Base-by-base conservation (phyloP, 2,797 vertebrate species). In the Macropodus opercularis region DNA sequence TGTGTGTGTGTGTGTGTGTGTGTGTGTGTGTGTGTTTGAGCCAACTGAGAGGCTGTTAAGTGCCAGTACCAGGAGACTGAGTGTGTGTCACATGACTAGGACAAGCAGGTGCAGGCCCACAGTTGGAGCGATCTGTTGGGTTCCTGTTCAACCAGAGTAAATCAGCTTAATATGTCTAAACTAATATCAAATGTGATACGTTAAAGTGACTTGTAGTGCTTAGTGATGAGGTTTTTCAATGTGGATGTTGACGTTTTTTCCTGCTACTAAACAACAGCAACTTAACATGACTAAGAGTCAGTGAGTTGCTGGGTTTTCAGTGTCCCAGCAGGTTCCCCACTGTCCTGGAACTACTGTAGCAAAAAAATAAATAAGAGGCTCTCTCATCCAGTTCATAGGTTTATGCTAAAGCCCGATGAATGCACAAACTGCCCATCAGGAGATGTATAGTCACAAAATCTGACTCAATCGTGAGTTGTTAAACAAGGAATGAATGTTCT, bases 21-120 rank as follows among this genome's bases (percentile, higher is more conserved):
- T 23, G 42, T 47, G 42, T 47, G 31, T 17, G 49, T 50, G 39
- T 47, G 31, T 69, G 48, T 10, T 10, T 11, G 32, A 35, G 51
- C 70, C 69, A 72, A 81, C 41, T 46, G 48, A 63, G 51, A 41
- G 48, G 58, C 69, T 63, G 67, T 44, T 13, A 75, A 57, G 71
- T 66, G 70, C 39, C 32, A 55, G 49, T 77, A 78, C 78, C 76
- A 80, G 66, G 65, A 79, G 69, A 32, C 58, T 74, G 75, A 49
- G 72, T 67, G 68, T 44, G 59, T 69, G 57, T 70, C 53, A 12
- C 29, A 18, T 79, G 81, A 76, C 62, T 63, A 22, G 54, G 73
- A 56, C 43, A 77, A 85, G 81, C 87, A 90, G 89, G 91, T 91
- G 90, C 85, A 81, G 69, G 58, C 67, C 69, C 88, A 72, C 90